A percentile compares a stretch with the other conserved stretches of the same genome.
Evolutionary conservation across 1,140 invertebrate genomes (phyloP).

Genomic region (Limonius californicus): DNA sequence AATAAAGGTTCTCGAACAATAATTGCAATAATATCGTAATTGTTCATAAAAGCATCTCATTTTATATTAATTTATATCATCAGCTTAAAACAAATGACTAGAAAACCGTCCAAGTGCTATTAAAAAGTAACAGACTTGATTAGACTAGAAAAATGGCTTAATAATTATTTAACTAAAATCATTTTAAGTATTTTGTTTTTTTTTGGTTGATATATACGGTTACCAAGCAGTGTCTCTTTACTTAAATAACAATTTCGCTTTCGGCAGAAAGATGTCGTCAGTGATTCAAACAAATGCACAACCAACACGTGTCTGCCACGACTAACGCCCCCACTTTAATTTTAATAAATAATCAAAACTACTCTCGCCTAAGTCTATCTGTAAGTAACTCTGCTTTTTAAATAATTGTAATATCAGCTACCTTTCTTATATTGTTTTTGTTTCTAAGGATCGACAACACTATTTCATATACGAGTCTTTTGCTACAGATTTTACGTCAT

Average conservation of each 20-base stretch:
- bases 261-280: no score
- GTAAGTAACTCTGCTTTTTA: background rate
- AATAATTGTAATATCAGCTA: background rate
- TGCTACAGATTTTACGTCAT: background rate
- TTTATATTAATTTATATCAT: background rate
- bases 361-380: background rate
- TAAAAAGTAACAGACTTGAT: background rate
- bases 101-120: conserved; percentile 3
- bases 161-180: background rate
- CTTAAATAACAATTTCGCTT: background rate
- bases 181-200: background rate
- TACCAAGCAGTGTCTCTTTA: background rate
- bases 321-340: background rate
- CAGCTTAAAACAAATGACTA: conserved; percentile 6
- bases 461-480: conserved; percentile 1
- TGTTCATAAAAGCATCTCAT: conserved; percentile 8
- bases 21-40: conserved; percentile 5
- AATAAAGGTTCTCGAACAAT: conserved; percentile 7
- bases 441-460: background rate
- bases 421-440: background rate
- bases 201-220: background rate
- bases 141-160: conserved; percentile 5
- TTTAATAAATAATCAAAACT: conserved; percentile 2
- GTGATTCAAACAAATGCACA: no score
- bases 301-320: background rate